Evolutionary conservation across 2,888 invertebrate species (phyloP), one percentile per base, ranked within the genome.

Genomic region (Myopa testacea): DNA sequence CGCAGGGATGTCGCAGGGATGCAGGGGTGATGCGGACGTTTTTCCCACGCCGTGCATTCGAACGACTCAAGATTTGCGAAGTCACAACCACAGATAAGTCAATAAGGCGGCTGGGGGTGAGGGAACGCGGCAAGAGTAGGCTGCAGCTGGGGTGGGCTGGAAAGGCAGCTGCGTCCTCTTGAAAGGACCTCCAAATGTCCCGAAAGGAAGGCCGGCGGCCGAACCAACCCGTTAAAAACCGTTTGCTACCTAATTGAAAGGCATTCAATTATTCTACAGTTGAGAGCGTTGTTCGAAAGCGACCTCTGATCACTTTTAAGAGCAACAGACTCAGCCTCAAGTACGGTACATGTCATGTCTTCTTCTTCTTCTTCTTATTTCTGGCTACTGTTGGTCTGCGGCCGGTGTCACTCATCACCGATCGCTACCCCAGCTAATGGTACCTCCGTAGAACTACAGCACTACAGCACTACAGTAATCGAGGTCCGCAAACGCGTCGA

Each of bases 21-120:
- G 62, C 14, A 62, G n/a, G 26, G 8, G 26, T 7, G 26, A 5
- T 55, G 55, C 16, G 55, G 5, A 12, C 14, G 16, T 55, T 55
- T 72, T 72, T 72, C 72, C 72, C 72, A 72, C 72, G 72, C 72
- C n/a, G 16, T 4, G 14, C 26, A 26, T 26, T 5, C 34, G 10
- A 4, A 52, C 37, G 8, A 58, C 38, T 62, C 62, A 60, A 60
- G 72, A 34, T 38, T 40, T 72, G 60, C 58, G 19, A 38, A n/a
- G 4, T 45, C 45, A 50, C 19, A 10, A 14, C 52, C 52, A 45
- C 26, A 10, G 45, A 45, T 8, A 16, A 6, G 14, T n/a, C 10
- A 58, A n/a, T 4, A 34, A 71, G 52, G 34, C 10, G 71, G 58
- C 12, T n/a, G 71, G 58, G 71, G 58, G 71, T 71, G 71, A 55